phyloP scores from a whole-genome alignment of 2,888 invertebrate species.

The Chloroclystis v-ata region DNA sequence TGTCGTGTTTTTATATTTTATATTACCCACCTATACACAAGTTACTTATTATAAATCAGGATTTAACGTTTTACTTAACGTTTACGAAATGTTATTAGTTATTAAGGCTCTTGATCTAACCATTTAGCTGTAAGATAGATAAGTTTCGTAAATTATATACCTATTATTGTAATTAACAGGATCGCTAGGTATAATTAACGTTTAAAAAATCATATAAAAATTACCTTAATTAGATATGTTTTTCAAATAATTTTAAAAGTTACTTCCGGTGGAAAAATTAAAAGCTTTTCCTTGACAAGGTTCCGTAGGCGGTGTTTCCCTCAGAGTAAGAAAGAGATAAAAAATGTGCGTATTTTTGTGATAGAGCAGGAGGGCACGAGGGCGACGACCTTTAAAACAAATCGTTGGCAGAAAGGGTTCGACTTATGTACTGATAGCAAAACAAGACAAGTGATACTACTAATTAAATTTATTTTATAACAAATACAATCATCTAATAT shows the following conservation, averaged over 20 bases:
- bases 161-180: too few relatives aligned
- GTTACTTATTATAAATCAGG: too few relatives aligned
- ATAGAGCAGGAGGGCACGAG: slow-evolving; percentile 53
- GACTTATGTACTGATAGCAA: slow-evolving; percentile 64
- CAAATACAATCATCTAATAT: too few relatives aligned
- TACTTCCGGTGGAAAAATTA: slow-evolving; percentile 63
- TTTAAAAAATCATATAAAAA: background rate
- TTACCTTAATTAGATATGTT: too few relatives aligned
- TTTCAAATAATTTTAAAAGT: slow-evolving; percentile 41
- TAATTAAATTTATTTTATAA: slow-evolving; percentile 24
- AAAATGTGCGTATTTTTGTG: slow-evolving; percentile 41
- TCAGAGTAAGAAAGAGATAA: slow-evolving; percentile 51
- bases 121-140: too few relatives aligned
- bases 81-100: too few relatives aligned
- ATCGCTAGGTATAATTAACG: too few relatives aligned
- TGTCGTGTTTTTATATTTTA: too few relatives aligned
- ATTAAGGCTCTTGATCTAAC: too few relatives aligned
- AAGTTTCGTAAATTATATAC: too few relatives aligned
- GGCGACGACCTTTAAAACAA: slow-evolving; percentile 77
- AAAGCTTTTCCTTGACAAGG: slow-evolving; percentile 56
- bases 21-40: too few relatives aligned
- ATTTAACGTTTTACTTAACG: too few relatives aligned
- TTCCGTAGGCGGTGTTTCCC: slow-evolving; percentile 64
- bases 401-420: slow-evolving; percentile 74
- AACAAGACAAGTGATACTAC: slow-evolving; percentile 30